These are phyloP conservation scores for Synanceia verrucosa DNA, from an alignment of 2,797 vertebrate genomes.

Conservation along the genomic window DNA sequence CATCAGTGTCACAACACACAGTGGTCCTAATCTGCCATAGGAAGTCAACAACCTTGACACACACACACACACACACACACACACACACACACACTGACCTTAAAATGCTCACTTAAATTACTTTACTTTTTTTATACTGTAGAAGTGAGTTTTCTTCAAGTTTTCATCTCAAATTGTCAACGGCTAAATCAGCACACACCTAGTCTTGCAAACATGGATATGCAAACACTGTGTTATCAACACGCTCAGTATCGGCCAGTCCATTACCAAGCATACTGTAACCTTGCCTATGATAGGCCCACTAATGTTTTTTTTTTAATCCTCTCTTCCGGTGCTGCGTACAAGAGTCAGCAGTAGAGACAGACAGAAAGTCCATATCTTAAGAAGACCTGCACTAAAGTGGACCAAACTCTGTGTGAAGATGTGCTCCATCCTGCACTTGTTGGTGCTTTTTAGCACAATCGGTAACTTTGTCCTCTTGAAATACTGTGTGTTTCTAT, in stretches of 20 bases:
- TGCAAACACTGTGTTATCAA: constrained; percentile 71
- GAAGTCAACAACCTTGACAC: constrained; percentile 13
- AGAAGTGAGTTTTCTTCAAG: neutral
- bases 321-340: constrained; percentile 25
- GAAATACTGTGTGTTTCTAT: neutral
- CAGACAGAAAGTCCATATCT: neutral
- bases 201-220: constrained; percentile 64
- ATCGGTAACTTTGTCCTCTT: constrained; percentile 55
- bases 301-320: neutral
- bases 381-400: neutral
- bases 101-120: neutral
- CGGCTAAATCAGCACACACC: constrained; percentile 49
- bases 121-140: neutral
- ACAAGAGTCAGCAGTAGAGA: neutral
- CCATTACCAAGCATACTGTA: constrained; percentile 29
- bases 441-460: constrained; percentile 54
- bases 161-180: constrained; percentile 3
- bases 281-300: constrained; percentile 27
- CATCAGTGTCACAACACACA: constrained; percentile 35
- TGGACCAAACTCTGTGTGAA: constrained; percentile 21
- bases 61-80: neutral
- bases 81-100: no score
- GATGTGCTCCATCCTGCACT: constrained; percentile 51
- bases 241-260: constrained; percentile 35
- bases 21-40: constrained; percentile 14